phyloP scores from a whole-genome alignment of 1,140 invertebrate genomes.

The Leptinotarsa defecta region DNA sequence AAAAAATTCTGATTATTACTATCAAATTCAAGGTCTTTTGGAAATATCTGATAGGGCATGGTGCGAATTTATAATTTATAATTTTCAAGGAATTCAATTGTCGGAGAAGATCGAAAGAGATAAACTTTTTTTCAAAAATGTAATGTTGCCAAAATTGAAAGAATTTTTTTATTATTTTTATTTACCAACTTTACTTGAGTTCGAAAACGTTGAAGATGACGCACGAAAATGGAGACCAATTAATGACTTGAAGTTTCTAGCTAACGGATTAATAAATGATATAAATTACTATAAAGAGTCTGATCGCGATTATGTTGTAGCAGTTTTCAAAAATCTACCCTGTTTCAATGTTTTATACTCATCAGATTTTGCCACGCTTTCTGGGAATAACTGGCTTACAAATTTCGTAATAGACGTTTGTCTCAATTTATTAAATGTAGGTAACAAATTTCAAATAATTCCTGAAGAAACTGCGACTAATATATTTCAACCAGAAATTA shows the following conservation, averaged over 20 bases:
- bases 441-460: slow-evolving; percentile 12
- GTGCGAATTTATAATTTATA: slow-evolving; percentile 57
- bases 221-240: background rate
- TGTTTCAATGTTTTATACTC: background rate
- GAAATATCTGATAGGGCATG: slow-evolving; percentile 47
- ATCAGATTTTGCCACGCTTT: background rate
- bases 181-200: slow-evolving; percentile 33
- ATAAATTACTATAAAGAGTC: background rate
- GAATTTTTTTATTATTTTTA: slow-evolving; percentile 40
- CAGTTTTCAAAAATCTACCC: background rate
- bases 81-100: slow-evolving; percentile 37
- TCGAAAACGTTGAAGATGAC: background rate
- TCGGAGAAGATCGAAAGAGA: slow-evolving; percentile 34
- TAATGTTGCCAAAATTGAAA: slow-evolving; percentile 37
- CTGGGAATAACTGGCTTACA: background rate
- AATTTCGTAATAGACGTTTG: background rate
- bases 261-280: slow-evolving; percentile 1
- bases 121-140: slow-evolving; percentile 32
- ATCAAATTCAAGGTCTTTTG: slow-evolving; percentile 50
- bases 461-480: background rate
- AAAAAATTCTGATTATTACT: slow-evolving; percentile 41
- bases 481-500: slow-evolving; percentile 1
- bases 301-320: background rate
- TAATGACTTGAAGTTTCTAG: background rate
- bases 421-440: background rate